A percentile compares a stretch with the other conserved stretches of the same genome.
Evolutionary conservation across 2,888 invertebrate genomes (phyloP).

Genomic region (Camponotus fellah): DNA sequence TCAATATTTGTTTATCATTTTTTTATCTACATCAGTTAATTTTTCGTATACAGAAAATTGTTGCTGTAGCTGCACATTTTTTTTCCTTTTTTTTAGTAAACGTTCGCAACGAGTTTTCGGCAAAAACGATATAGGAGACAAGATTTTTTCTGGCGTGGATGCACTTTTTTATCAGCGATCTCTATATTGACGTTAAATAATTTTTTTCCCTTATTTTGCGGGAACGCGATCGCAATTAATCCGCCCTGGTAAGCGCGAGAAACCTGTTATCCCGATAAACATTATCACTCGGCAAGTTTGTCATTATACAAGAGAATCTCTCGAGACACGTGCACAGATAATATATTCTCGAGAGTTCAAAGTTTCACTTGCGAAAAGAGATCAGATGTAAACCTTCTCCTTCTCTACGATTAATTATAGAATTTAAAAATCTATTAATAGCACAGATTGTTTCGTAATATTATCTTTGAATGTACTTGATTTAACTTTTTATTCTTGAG

Average conservation of each 20-base stretch:
- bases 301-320: neutral
- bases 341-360: neutral
- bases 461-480: neutral
- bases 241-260: neutral
- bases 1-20: too few species aligned
- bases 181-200: neutral
- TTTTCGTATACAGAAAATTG: too few species aligned
- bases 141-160: neutral
- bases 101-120: neutral
- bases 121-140: neutral
- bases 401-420: neutral
- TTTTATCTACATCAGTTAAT: too few species aligned
- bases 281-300: neutral
- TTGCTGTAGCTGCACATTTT: too few species aligned
- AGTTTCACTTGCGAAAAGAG: neutral
- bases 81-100: too few species aligned
- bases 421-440: slow-evolving; percentile 5
- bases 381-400: neutral
- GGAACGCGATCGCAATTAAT: slow-evolving; percentile 18
- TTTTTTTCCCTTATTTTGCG: neutral
- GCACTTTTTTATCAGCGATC: neutral
- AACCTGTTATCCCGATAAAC: slow-evolving; percentile 22
- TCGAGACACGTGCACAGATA: neutral
- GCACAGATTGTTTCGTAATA: neutral
- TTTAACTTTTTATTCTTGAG: slow-evolving; percentile 31